phyloP scores from a whole-genome alignment of 1,140 invertebrate species.

The Ridgeia piscesae region DNA sequence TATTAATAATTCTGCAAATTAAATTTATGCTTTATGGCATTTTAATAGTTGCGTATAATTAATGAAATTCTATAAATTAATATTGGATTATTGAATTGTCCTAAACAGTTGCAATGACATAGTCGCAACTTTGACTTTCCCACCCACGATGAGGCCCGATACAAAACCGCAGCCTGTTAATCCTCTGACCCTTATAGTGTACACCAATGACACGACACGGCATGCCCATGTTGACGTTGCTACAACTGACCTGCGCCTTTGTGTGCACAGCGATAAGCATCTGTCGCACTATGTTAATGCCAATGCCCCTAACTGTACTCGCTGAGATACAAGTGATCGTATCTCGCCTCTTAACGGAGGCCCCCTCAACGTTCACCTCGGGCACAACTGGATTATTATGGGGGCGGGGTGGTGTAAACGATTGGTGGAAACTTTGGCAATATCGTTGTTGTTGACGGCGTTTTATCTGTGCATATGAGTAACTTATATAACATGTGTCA shows the following conservation, averaged over 20 bases:
- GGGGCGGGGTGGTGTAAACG: too few species aligned
- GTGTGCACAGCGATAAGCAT: not conserved
- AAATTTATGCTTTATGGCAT: too few species aligned
- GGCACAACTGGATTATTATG: too few species aligned
- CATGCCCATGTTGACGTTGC: not conserved
- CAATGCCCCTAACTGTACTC: not conserved
- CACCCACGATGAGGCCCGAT: not conserved
- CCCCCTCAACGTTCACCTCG: too few species aligned
- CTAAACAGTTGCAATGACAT: not conserved
- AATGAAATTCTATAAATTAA: not conserved
- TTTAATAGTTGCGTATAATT: not conserved
- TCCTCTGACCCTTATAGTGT: not conserved
- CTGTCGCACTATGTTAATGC: not conserved
- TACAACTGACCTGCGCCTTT: not conserved
- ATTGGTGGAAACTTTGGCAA: too few species aligned
- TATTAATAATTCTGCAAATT: too few species aligned
- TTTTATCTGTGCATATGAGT: too few species aligned
- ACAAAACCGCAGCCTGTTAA: not conserved
- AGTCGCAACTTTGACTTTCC: not conserved
- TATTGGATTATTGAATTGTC: not conserved
- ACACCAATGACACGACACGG: not conserved
- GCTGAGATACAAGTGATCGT: not conserved
- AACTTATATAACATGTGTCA: too few species aligned
- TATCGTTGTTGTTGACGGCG: too few species aligned
- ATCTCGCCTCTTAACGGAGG: too few species aligned